Base-by-base conservation (phyloP, 2,113 vertebrate genomes). In the Cariama cristata region DNA sequence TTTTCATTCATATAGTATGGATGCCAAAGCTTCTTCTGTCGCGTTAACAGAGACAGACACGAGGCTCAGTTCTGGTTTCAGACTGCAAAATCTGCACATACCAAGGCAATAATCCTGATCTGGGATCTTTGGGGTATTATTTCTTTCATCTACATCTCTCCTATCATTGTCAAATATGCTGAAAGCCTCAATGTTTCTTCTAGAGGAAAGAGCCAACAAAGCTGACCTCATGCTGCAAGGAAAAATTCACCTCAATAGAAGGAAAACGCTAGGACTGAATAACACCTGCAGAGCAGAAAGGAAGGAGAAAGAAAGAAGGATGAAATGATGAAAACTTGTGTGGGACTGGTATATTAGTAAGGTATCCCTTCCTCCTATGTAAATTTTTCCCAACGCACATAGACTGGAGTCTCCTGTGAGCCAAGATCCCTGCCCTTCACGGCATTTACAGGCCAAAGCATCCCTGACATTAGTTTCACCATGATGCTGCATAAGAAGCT, bases 251-350 rank as follows among this genome's bases (percentile, higher is more conserved):
- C 50, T 44, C 42, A 12, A 6, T 2, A 26, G 12, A 32, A 15
- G 1, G 19, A 28, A 85, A 72, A 71, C 0, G 0, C 79, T 24
- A 53, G 8, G 44, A 6, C 11, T 10, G 28, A 33, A 4, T 7
- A 42, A 6, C 1, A 50, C 23, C 74, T 11, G 58, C 88, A 88
- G n/a, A 90, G 50, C 72, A 91, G 79, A 69, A 40, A 83, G 30
- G 23, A 56, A 18, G 22, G 21, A 32, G 22, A 60, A 6, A 33
- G 60, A 42, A 40, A 35, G 9, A 16, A 79, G 30, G 53, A 23
- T 3, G 24, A 62, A 56, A 69, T 0, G 0, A 33, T 11, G 18
- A 38, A 74, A 53, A 8, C 9, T 1, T 6, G 8, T 0, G 1
- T 3, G 21, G 44, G 16, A 47, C 0, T 1, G 26, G 23, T 5